These are phyloP conservation scores for Cheirogaleus major DNA, from an alignment of 2,797 vertebrate genomes.

Conservation along the genomic window DNA sequence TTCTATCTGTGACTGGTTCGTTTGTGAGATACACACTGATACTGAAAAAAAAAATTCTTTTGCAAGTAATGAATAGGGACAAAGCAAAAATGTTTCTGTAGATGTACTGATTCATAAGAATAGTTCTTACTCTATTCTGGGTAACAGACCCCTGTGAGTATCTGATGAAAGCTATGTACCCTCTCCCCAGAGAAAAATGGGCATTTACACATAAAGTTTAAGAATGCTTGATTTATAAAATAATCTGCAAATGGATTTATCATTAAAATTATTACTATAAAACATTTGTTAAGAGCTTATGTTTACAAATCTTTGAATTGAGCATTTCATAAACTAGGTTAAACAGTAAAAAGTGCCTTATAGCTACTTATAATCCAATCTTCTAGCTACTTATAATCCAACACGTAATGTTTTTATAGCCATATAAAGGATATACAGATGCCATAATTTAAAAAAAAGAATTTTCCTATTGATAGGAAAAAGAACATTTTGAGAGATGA, in stretches of 20 bases:
- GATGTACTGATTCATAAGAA: neutral
- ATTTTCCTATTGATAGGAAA: neutral
- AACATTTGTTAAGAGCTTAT: neutral
- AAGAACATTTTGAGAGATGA: neutral
- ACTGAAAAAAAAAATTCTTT: neutral
- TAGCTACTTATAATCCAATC: neutral
- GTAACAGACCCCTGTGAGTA: neutral
- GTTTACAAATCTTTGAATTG: neutral
- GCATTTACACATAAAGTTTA: neutral
- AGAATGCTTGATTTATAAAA: conserved; percentile 13
- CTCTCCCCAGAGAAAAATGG: neutral
- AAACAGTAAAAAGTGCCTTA: neutral
- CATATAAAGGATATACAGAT: neutral
- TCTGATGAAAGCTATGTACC: neutral
- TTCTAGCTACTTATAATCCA: neutral
- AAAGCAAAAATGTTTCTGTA: conserved; percentile 18
- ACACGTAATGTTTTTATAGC: neutral
- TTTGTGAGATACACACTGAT: neutral
- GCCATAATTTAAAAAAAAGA: neutral
- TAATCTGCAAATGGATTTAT: neutral
- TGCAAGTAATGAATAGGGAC: neutral
- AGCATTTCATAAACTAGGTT: neutral
- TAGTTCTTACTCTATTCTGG: conserved; percentile 17
- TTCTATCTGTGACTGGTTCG: neutral
- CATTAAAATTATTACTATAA: neutral